A percentile compares a stretch with the other conserved stretches of the same genome.
Evolutionary conservation across 1,140 invertebrate genomes (phyloP).

Genomic region (Pseudomyrmex sp.): DNA sequence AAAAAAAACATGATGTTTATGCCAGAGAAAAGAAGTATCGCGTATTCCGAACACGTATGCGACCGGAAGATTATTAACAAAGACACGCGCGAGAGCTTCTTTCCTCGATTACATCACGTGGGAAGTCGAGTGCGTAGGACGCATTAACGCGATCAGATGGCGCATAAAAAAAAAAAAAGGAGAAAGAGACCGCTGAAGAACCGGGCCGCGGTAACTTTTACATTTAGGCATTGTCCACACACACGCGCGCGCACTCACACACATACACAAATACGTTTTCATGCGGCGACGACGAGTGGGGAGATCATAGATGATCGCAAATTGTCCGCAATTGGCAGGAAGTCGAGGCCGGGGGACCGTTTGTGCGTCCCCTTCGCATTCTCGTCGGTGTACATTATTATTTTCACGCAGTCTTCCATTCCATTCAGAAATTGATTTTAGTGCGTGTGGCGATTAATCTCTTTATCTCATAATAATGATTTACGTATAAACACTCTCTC

Average conservation of each 20-base stretch:
- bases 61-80: slow-evolving; percentile 23
- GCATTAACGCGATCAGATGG: slow-evolving; percentile 68
- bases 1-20: not conserved
- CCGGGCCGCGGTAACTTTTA: slow-evolving; percentile 76
- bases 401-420: slow-evolving; percentile 68
- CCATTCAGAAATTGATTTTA: slow-evolving; percentile 71
- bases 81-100: slow-evolving; percentile 41
- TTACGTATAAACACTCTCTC: not conserved
- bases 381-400: slow-evolving; percentile 80
- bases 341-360: slow-evolving; percentile 80
- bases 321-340: slow-evolving; percentile 85
- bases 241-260: not conserved
- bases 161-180: slow-evolving; percentile 41
- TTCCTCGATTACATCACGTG: slow-evolving; percentile 73
- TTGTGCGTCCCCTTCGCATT: slow-evolving; percentile 78
- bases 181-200: slow-evolving; percentile 35
- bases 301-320: slow-evolving; percentile 84
- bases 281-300: slow-evolving; percentile 68
- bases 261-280: not conserved
- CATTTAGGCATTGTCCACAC: slow-evolving; percentile 73
- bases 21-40: not conserved
- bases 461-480: not conserved
- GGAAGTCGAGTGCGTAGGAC: slow-evolving; percentile 75
- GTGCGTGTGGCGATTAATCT: slow-evolving; percentile 53
- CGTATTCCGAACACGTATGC: slow-evolving; percentile 18